A percentile compares a stretch with the other conserved stretches of the same genome.
Conservation (phyloP, 2,888 invertebrate genomes). For the Brachyptera putata region DNA sequence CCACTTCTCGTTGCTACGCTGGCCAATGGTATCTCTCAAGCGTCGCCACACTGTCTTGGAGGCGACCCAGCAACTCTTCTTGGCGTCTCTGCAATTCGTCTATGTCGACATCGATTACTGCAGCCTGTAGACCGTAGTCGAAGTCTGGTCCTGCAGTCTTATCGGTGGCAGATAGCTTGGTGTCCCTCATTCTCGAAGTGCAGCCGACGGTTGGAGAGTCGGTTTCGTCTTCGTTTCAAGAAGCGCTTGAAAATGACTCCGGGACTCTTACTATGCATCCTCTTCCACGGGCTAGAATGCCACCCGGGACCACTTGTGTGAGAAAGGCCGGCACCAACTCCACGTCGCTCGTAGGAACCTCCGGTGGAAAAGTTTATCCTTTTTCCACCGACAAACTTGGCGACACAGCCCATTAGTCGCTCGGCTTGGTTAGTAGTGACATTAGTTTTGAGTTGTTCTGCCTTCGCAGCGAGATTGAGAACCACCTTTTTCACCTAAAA, state of each 20-base stretch:
- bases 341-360: slow-evolving; percentile 8
- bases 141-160: slow-evolving; percentile 3
- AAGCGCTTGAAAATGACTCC: neutral
- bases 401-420: slow-evolving; percentile 15
- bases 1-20: neutral
- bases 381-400: no score
- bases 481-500: neutral
- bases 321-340: slow-evolving; percentile 5
- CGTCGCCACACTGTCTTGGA: neutral
- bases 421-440: slow-evolving; percentile 9
- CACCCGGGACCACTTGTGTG: slow-evolving; percentile 14
- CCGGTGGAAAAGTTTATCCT: slow-evolving; percentile 9
- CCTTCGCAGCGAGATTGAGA: neutral
- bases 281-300: slow-evolving; percentile 22
- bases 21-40: neutral
- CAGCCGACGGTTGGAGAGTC: neutral
- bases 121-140: slow-evolving; percentile 8
- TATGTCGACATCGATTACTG: neutral
- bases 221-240: neutral
- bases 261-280: neutral
- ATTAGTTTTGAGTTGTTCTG: slow-evolving; percentile 1
- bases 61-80: neutral
- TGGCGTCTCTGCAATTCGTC: neutral
- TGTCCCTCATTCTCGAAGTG: neutral
- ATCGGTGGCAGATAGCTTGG: no score